A percentile compares a stretch with the other conserved stretches of the same genome.
phyloP scores from a whole-genome alignment of 2,797 vertebrate species.

The Micromesistius poutassou region DNA sequence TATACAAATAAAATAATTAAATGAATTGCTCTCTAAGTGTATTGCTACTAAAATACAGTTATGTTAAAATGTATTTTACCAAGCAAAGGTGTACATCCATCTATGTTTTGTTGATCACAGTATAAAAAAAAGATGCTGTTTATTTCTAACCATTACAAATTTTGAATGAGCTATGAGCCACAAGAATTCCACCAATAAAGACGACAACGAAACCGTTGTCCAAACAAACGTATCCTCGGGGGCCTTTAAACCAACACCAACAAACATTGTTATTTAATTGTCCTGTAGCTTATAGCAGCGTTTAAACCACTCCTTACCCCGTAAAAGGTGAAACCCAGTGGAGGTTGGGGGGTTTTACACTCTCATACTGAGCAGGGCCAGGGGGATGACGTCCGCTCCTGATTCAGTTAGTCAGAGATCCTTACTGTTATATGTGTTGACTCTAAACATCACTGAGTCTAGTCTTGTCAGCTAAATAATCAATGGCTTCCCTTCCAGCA shows the following conservation, averaged over 20 bases:
- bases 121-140: neutral
- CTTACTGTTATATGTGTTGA: conserved; percentile 29
- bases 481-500: conserved; percentile 56
- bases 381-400: neutral
- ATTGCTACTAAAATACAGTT: neutral
- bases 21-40: no score
- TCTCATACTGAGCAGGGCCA: neutral
- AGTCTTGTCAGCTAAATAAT: conserved; percentile 65
- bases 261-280: neutral
- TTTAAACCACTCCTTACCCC: neutral
- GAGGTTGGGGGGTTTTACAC: neutral
- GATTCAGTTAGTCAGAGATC: neutral
- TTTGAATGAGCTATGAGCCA: neutral
- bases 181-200: neutral
- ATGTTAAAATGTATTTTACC: neutral
- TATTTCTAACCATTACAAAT: neutral
- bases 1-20: no score
- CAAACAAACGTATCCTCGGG: neutral
- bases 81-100: neutral
- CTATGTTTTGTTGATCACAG: neutral
- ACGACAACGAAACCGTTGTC: neutral
- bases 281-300: neutral
- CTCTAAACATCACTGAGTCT: conserved; percentile 53
- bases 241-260: neutral
- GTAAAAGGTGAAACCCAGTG: neutral